Percentiles rank a stretch among this genome's conserved stretches.
Conservation (phyloP, 37 sponge, comb jelly and placozoan species). For the Beroe forskalii region DNA sequence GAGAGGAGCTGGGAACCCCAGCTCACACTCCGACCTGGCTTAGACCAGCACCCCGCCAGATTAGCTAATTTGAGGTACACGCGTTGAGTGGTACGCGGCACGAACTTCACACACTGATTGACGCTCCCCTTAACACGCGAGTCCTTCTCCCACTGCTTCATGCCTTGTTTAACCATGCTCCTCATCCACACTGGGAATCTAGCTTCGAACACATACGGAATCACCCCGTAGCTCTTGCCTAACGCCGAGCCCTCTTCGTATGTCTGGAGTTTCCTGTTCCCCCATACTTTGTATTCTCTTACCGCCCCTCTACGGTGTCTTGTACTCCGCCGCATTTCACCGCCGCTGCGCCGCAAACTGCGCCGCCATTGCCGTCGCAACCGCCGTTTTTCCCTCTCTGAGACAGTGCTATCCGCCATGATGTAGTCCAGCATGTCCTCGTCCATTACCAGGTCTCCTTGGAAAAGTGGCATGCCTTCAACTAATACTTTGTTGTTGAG, state of each 20-base stretch:
- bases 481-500: neutral
- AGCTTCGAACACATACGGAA: conserved; percentile 7
- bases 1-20: neutral
- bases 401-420: neutral
- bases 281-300: conserved; percentile 16
- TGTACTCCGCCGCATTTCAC: no score
- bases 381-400: neutral
- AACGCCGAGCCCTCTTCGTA: neutral
- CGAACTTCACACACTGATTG: conserved; percentile 43
- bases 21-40: neutral
- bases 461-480: conserved; percentile 9
- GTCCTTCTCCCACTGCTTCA: conserved; percentile 20
- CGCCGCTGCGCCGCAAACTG: neutral
- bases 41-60: conserved; percentile 29
- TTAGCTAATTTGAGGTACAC: neutral
- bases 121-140: neutral
- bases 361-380: neutral
- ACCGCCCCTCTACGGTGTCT: conserved; percentile 6
- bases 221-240: neutral
- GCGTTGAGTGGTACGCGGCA: neutral
- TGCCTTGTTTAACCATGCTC: neutral
- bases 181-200: neutral
- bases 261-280: neutral
- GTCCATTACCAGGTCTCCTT: conserved; percentile 43
- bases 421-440: neutral